Conservation (phyloP, 2,113 vertebrate species). For the Aphyosemion australe region DNA sequence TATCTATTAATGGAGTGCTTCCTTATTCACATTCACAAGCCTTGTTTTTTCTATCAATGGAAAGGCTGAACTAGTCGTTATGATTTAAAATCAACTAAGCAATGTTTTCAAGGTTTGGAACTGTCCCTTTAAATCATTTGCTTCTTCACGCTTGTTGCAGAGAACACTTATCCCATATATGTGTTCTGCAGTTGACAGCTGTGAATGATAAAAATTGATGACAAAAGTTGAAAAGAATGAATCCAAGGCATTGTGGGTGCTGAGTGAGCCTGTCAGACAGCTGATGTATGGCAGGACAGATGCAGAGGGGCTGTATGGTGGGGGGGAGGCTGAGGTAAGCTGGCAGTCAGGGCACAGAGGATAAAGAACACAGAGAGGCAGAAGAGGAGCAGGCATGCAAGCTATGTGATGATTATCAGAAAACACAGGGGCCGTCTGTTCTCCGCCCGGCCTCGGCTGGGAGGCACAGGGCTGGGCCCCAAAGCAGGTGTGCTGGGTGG, state of each 20-base stretch:
- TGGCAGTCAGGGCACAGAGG: conserved; percentile 48
- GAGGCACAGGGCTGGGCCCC: conserved; percentile 58
- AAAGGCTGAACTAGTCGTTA: too few relatives aligned
- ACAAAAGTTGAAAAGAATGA: conserved; percentile 52
- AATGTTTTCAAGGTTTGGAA: not conserved
- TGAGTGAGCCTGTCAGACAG: conserved; percentile 65
- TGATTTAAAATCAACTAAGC: not conserved
- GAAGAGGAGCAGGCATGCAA: conserved; percentile 71
- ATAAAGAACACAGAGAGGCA: conserved; percentile 41
- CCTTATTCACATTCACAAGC: not conserved
- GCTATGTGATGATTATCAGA: conserved; percentile 81
- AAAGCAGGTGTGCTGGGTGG: conserved; percentile 76
- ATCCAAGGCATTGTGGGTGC: conserved; percentile 47
- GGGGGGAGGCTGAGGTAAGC: conserved; percentile 53
- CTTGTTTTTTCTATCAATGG: not conserved
- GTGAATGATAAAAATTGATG: conserved; percentile 40
- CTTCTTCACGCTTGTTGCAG: conserved; percentile 24
- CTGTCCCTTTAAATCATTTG: not conserved
- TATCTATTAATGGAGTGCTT: too few relatives aligned
- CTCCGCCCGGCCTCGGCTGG: conserved; percentile 48
- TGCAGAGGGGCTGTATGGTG: conserved; percentile 30
- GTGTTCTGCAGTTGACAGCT: conserved; percentile 49
- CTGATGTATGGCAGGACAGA: conserved; percentile 75
- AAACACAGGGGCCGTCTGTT: conserved; percentile 78
- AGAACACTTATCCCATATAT: conserved; percentile 1